These are phyloP conservation scores for Falco rusticolus DNA, from an alignment of 2,797 vertebrate genomes.

Conservation along the genomic window DNA sequence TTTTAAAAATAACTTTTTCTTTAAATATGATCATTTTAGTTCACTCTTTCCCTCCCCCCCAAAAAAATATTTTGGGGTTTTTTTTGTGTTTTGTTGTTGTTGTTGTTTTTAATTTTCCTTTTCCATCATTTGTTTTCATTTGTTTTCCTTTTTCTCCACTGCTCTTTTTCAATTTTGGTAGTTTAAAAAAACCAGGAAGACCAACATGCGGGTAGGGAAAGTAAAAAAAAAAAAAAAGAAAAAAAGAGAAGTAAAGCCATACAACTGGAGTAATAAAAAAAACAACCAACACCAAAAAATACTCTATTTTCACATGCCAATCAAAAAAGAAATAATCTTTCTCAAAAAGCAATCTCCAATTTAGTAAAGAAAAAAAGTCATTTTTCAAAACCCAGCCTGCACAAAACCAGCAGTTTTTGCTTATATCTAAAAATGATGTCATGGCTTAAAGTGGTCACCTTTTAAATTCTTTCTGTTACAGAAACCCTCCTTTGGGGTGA, in stretches of 20 bases:
- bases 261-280: background rate
- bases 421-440: background rate
- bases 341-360: background rate
- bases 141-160: background rate
- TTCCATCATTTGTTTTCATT: background rate
- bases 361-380: fast-evolving
- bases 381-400: background rate
- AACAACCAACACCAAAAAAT: background rate
- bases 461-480: background rate
- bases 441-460: background rate
- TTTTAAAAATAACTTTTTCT: background rate
- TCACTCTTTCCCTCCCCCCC: background rate
- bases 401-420: background rate
- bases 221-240: too few relatives aligned
- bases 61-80: background rate
- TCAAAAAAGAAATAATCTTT: background rate
- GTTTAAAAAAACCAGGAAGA: background rate
- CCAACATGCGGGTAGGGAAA: too few relatives aligned
- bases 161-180: background rate
- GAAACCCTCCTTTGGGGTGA: background rate
- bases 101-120: background rate
- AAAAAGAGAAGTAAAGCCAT: background rate
- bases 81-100: too few relatives aligned
- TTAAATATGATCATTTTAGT: background rate
- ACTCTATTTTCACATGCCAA: background rate